phyloP scores from a whole-genome alignment of 2,113 vertebrate genomes.

The Menidia beryllina region DNA sequence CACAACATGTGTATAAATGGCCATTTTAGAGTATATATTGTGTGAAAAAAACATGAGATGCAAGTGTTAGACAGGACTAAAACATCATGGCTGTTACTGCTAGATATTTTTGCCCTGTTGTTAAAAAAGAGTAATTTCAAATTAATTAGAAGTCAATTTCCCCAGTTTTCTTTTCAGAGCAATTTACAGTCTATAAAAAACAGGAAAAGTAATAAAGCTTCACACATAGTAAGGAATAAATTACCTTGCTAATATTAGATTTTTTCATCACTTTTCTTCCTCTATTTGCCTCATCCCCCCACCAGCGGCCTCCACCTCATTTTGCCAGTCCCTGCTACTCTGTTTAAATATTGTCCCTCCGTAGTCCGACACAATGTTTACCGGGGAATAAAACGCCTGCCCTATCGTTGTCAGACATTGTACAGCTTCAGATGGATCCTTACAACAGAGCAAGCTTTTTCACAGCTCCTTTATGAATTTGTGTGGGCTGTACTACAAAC shows the following conservation, averaged over 20 bases:
- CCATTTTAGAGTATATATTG: neutral
- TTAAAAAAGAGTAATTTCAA: constrained; percentile 30
- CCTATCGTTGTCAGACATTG: constrained; percentile 22
- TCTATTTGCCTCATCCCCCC: neutral
- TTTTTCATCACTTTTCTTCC: constrained; percentile 1
- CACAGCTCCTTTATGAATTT: constrained; percentile 60
- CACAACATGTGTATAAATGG: neutral
- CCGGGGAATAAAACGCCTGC: constrained; percentile 13
- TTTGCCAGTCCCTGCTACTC: neutral
- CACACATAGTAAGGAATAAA: constrained; percentile 43
- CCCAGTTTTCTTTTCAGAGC: constrained; percentile 9
- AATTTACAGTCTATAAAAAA: constrained; percentile 9
- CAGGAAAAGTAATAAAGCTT: constrained; percentile 18
- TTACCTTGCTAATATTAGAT: constrained; percentile 19
- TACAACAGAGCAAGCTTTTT: constrained; percentile 45
- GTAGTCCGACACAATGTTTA: constrained; percentile 21
- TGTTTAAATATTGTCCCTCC: neutral
- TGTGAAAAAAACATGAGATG: neutral
- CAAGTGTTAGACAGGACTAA: constrained; percentile 10
- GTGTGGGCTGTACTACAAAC: constrained; percentile 61
- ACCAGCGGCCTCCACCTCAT: constrained; percentile 2
- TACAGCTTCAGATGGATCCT: constrained; percentile 49
- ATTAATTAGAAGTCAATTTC: constrained; percentile 34
- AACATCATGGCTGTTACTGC: neutral
- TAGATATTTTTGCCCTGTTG: constrained; percentile 14